A percentile compares a stretch with the other conserved stretches of the same genome.
These are phyloP conservation scores for Mythimna loreyi DNA, from an alignment of 2,888 invertebrate genomes.

Conservation along the genomic window DNA sequence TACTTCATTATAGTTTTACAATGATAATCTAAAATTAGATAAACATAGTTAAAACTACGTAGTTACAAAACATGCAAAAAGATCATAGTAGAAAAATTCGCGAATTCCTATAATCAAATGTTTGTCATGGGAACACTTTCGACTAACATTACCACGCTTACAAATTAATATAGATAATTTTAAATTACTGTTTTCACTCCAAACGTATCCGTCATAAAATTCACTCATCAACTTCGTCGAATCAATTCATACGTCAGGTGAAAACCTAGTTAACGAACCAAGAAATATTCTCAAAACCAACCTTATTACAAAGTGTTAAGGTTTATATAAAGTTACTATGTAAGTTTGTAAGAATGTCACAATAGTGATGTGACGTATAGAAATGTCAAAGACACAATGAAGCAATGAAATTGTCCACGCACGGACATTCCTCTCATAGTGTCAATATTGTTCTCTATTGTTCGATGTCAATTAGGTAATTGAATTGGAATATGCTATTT, in stretches of 20 bases:
- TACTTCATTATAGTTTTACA: conserved; percentile 1
- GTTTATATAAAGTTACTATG: conserved; percentile 27
- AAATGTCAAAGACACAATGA: conserved; percentile 73
- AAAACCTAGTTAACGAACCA: conserved; percentile 30
- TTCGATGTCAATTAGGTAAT: conserved; percentile 68
- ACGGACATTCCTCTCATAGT: conserved; percentile 65
- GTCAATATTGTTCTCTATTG: conserved; percentile 66
- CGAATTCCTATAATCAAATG: conserved; percentile 37
- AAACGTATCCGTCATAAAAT: conserved; percentile 59
- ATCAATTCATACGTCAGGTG: conserved; percentile 71
- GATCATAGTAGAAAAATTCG: conserved; percentile 15
- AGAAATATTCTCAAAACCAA: conserved; percentile 22
- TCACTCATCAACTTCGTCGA: conserved; percentile 70
- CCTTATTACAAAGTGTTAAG: conserved; percentile 21
- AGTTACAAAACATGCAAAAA: conserved; percentile 11
- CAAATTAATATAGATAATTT: conserved; percentile 62
- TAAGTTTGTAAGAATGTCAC: conserved; percentile 65
- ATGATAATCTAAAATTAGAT: not conserved
- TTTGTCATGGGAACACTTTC: conserved; percentile 66
- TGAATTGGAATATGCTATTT: conserved; percentile 56
- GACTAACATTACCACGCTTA: conserved; percentile 57
- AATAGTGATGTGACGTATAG: conserved; percentile 72
- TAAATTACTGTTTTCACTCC: conserved; percentile 65
- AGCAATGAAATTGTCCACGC: conserved; percentile 71
- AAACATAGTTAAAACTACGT: not conserved